Evolutionary conservation across 1,140 invertebrate genomes (phyloP).

Genomic region (Drosophila orena): DNA sequence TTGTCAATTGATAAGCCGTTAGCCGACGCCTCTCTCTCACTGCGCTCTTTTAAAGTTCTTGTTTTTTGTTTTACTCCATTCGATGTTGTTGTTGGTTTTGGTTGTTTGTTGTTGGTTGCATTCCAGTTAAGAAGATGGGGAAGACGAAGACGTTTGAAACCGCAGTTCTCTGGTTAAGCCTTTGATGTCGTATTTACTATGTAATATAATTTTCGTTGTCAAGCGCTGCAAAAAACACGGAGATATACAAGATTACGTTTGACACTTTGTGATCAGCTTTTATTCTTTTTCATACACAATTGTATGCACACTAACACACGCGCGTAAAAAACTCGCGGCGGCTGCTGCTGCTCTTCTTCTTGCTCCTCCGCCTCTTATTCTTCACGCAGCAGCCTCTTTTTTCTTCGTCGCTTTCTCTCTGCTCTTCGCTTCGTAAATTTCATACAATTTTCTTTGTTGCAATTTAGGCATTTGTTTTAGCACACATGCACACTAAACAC

Average conservation of each 20-base stretch:
- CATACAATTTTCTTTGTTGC: constrained; percentile 75
- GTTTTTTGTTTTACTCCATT: constrained; percentile 56
- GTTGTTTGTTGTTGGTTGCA: constrained; percentile 15
- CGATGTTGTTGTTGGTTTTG: constrained; percentile 50
- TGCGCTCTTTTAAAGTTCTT: constrained; percentile 52
- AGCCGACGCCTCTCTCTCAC: constrained; percentile 27
- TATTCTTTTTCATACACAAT: constrained; percentile 34
- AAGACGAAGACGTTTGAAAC: constrained; percentile 44
- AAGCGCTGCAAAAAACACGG: constrained; percentile 52
- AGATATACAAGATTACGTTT: constrained; percentile 37
- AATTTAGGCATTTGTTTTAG: constrained; percentile 66
- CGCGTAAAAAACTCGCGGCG: constrained; percentile 36
- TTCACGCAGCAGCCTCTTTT: constrained; percentile 38
- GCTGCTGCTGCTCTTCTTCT: constrained; percentile 35
- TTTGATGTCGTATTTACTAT: constrained; percentile 37
- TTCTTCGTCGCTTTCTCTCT: constrained; percentile 26
- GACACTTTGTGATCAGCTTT: constrained; percentile 30
- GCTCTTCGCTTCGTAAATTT: constrained; percentile 51
- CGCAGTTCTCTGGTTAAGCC: constrained; percentile 42
- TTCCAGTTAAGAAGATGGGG: constrained; percentile 20
- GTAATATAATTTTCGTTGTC: constrained; percentile 38
- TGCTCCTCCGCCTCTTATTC: constrained; percentile 1
- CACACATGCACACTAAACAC: constrained; percentile 33
- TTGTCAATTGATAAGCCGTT: constrained; percentile 51
- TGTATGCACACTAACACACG: constrained; percentile 36